Evolutionary conservation across 2,113 vertebrate genomes (phyloP), one percentile per base, ranked within the genome.

Genomic region (Oceanodroma tethys): DNA sequence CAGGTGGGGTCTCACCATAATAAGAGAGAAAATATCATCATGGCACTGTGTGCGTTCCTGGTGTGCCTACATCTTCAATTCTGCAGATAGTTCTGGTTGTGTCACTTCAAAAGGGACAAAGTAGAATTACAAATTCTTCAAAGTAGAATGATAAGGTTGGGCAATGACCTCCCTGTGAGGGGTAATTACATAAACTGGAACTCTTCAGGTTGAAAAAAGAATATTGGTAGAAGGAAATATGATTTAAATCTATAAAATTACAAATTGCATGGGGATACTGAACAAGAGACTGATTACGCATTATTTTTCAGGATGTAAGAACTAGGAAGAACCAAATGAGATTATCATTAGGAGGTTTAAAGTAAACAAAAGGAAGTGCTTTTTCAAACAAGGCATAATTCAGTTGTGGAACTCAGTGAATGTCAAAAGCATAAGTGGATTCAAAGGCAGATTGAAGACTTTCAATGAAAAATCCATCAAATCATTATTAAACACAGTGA

Each of bases 321-420:
- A 67, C n/a, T 80, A 94, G 43, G 78, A 90, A 75, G 76, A 93
- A 60, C 21, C 15, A 96, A 96, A 96, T 94, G 30, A 88, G 70
- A 73, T 94, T 95, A 95, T 73, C 72, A 73, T 76, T 75, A 91
- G 43, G 36, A 32, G 9, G 29, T 76, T 93, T 88, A 91, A 87
- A 93, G 73, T 60, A 80, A 96, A 94, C 40, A 93, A 94, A 96
- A 90, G 87, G 70, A 96, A 91, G 53, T 60, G 80, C 66, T 93
- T 91, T 93, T 90, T 95, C 81, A 94, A 87, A 85, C 52, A 88
- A 79, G 16, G 40, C 15, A 48, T 94, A 94, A 95, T 96, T 95
- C 53, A 85, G 78, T 88, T 95, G 56, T 90, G 70, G 20, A 88
- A 85, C 55, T 71, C 45, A 48, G 62, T 1, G 2, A 94, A 90